A percentile compares a stretch with the other conserved stretches of the same genome.
phyloP scores from a whole-genome alignment of 2,113 vertebrate species.

The Neoarius graeffei region DNA sequence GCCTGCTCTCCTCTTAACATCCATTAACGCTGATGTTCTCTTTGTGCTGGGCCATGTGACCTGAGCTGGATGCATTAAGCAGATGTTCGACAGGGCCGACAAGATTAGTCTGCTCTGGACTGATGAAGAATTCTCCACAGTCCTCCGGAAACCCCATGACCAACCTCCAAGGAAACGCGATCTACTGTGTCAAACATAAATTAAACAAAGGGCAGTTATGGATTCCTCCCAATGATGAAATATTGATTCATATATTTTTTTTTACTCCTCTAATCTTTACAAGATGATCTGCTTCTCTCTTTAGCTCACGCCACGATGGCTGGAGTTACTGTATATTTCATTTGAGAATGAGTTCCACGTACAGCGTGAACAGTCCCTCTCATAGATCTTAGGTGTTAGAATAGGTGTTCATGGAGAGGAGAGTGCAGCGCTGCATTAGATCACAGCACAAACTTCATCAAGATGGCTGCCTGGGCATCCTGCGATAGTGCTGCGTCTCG shows the following conservation, averaged over 20 bases:
- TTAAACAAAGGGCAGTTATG: conserved; percentile 52
- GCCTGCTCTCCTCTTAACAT: conserved; percentile 37
- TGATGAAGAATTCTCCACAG: conserved; percentile 46
- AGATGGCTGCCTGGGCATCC: conserved; percentile 36
- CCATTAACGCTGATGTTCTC: conserved; percentile 48
- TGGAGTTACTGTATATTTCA: conserved; percentile 24
- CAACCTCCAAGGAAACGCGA: conserved; percentile 45
- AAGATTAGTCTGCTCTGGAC: conserved; percentile 44
- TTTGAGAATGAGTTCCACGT: conserved; percentile 1
- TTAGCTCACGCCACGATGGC: background rate
- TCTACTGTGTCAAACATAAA: conserved; percentile 48
- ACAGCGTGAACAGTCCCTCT: background rate
- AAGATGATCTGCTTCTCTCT: conserved; percentile 38
- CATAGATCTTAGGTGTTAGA: conserved; percentile 5
- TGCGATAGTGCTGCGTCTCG: conserved; percentile 22
- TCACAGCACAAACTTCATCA: conserved; percentile 37
- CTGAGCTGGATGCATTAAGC: conserved; percentile 48
- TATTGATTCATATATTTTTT: conserved; percentile 47
- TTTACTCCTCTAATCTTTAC: conserved; percentile 26
- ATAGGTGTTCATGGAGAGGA: background rate
- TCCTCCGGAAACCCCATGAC: conserved; percentile 32
- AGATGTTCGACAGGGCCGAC: conserved; percentile 47
- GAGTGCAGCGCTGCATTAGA: background rate
- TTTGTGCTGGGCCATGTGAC: conserved; percentile 30
- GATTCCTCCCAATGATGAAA: conserved; percentile 51